phyloP scores from a whole-genome alignment of 2,113 vertebrate species.

The Mesitornis unicolor region DNA sequence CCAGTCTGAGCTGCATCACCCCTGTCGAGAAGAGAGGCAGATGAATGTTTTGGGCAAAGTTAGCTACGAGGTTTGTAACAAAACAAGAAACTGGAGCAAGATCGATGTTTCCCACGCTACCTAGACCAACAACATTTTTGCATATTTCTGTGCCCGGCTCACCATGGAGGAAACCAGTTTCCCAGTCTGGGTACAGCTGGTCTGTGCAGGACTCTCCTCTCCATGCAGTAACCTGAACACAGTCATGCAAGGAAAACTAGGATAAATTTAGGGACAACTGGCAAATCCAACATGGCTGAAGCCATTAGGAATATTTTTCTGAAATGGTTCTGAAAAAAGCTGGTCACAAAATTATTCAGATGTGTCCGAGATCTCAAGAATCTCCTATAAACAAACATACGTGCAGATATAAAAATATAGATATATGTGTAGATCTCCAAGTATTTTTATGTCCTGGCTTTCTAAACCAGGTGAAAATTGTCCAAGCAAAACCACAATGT shows the following conservation, averaged over 20 bases:
- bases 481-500: slow-evolving; percentile 1
- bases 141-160: background rate
- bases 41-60: background rate
- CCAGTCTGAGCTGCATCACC: background rate
- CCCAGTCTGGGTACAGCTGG: background rate
- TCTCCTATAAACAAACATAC: too few species aligned
- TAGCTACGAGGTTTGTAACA: background rate
- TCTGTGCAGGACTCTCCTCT: background rate
- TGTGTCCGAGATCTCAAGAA: too few species aligned
- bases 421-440: background rate
- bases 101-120: background rate
- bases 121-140: background rate
- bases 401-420: too few species aligned
- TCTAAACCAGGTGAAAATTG: slow-evolving; percentile 2
- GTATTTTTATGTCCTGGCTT: background rate
- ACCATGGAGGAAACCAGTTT: background rate
- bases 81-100: background rate
- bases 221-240: background rate
- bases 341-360: background rate
- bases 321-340: background rate
- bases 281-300: background rate
- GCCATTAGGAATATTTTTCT: background rate
- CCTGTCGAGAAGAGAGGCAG: background rate
- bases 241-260: background rate
- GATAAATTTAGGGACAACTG: background rate